Conservation (phyloP, 1,140 invertebrate species). For the Drosophila pseudoananassae region DNA sequence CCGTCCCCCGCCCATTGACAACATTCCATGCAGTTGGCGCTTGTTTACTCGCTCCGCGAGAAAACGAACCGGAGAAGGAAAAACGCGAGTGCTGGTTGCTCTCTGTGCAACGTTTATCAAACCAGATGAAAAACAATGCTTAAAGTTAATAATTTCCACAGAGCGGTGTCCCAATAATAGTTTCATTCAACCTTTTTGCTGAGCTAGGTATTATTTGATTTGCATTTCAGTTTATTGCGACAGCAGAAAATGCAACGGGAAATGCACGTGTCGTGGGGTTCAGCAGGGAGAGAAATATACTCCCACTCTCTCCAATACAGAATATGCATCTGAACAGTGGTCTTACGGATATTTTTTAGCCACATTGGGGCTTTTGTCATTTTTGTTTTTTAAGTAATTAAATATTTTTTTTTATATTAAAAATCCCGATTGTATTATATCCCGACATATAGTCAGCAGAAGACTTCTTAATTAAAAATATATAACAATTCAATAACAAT, state of each 20-base stretch:
- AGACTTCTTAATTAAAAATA: too few relatives aligned
- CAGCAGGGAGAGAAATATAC: constrained; percentile 23
- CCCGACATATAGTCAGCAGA: too few relatives aligned
- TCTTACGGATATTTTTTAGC: background rate
- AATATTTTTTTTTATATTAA: too few relatives aligned
- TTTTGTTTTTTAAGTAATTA: too few relatives aligned
- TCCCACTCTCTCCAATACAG: constrained; percentile 8
- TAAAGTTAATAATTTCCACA: constrained; percentile 32
- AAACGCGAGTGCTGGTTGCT: constrained; percentile 9
- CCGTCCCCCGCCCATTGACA: constrained; percentile 30
- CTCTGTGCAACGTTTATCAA: constrained; percentile 52
- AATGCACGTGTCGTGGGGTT: constrained; percentile 65
- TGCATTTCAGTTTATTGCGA: constrained; percentile 15
- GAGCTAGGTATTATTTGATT: constrained; percentile 17
- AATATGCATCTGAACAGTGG: constrained; percentile 65
- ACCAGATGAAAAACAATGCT: constrained; percentile 32
- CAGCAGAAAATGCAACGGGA: constrained; percentile 32
- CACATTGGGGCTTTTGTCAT: too few relatives aligned
- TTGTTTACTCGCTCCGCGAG: constrained; percentile 58
- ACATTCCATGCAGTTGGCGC: constrained; percentile 59
- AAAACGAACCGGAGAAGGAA: constrained; percentile 17
- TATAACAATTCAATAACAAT: too few relatives aligned
- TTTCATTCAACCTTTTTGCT: constrained; percentile 65
- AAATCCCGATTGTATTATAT: too few relatives aligned
- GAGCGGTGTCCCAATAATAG: constrained; percentile 17